These are phyloP conservation scores for Anthrax anthrax DNA, from an alignment of 2,888 invertebrate genomes.

Conservation along the genomic window DNA sequence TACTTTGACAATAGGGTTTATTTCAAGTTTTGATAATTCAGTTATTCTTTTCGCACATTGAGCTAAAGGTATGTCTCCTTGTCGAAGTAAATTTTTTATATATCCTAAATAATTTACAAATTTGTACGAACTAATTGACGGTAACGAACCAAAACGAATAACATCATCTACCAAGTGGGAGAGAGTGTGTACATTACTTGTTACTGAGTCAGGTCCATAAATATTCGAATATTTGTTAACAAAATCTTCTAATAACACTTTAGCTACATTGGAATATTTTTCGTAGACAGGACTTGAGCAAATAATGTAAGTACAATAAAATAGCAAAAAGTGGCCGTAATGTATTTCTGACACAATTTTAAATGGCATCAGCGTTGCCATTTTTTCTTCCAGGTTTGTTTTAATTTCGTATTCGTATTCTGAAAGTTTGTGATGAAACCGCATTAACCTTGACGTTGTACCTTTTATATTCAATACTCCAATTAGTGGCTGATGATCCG, in stretches of 20 bases:
- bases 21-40: constrained; percentile 6
- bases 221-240: background rate
- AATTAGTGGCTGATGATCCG: too few species aligned
- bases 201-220: background rate
- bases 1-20: background rate
- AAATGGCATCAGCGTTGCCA: too few species aligned
- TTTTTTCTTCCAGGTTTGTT: too few species aligned
- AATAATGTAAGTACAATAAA: background rate
- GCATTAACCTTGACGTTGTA: too few species aligned
- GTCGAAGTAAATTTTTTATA: background rate
- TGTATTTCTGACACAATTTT: too few species aligned
- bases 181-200: background rate
- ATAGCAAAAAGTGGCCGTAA: background rate
- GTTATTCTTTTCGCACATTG: constrained; percentile 15
- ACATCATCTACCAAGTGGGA: background rate
- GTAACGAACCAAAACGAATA: background rate
- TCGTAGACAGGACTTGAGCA: background rate
- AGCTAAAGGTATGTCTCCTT: constrained; percentile 1
- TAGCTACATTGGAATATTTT: background rate
- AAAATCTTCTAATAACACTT: background rate
- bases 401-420: too few species aligned
- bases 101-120: background rate
- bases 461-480: too few species aligned
- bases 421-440: too few species aligned
- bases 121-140: background rate